Evolutionary conservation across 2,888 invertebrate species (phyloP).

Genomic region (Syrista parreyssii): DNA sequence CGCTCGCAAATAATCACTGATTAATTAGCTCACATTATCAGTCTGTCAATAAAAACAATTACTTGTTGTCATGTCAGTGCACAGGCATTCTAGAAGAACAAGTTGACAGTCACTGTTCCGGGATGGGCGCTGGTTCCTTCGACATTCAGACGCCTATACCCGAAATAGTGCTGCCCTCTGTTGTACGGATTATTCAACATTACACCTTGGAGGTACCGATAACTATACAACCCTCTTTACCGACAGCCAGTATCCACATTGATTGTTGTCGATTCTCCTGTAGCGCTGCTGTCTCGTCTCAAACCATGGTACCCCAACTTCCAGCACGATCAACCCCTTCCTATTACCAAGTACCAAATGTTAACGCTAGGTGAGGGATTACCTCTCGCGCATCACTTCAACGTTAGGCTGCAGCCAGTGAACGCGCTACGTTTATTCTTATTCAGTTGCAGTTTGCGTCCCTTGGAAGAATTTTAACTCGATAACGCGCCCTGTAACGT

Average conservation of each 20-base stretch:
- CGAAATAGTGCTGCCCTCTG: background rate
- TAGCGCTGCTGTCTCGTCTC: background rate
- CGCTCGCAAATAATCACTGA: slow-evolving; percentile 35
- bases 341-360: background rate
- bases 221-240: background rate
- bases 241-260: background rate
- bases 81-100: background rate
- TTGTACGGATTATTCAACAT: background rate
- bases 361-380: background rate
- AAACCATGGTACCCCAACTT: background rate
- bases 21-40: slow-evolving; percentile 46
- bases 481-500: background rate
- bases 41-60: slow-evolving; percentile 52
- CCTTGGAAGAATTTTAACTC: background rate
- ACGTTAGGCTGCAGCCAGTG: background rate
- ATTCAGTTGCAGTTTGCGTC: background rate
- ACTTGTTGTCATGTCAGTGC: slow-evolving; percentile 53
- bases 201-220: background rate
- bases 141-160: background rate
- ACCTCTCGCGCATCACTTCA: background rate
- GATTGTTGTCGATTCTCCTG: too few relatives aligned
- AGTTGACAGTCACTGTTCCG: background rate
- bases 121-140: background rate
- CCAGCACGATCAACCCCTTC: background rate
- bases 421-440: background rate